Base-by-base conservation (phyloP, 1,140 invertebrate genomes). In the Ips nitidus region DNA sequence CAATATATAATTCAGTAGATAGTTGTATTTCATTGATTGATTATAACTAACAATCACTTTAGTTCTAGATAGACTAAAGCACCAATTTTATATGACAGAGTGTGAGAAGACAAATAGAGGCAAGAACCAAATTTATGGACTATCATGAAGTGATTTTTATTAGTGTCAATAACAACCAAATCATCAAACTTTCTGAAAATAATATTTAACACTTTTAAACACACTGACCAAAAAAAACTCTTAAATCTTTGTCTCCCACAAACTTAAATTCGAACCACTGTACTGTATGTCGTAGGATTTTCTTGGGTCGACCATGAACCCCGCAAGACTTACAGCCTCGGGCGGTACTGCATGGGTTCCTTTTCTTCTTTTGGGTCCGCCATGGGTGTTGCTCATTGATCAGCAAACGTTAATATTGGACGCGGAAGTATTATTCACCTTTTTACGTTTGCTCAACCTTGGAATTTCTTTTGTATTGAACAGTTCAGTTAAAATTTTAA, bases 231-330 rank as follows among this genome's bases (percentile, higher is more conserved):
- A n/a, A n/a, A n/a, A n/a, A n/a, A n/a, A n/a, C n/a, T n/a, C 22
- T 22, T 22, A 22, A 0, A 22, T 22, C 0, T 22, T 22, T 22
- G 22, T 22, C 22, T 22, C 22, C 22, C 22, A 22, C 22, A 22
- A 22, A 22, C 22, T 22, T 22, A 22, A 22, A 22, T 22, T 22
- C 22, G 22, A 22, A 22, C 22, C 22, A 22, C 22, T 22, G 22
- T 22, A 22, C 22, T 22, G 22, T 22, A 22, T 22, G 22, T 22
- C 22, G 22, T 22, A 22, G 22, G 22, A 22, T 22, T 63, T 47
- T 73, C 69, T 69, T 63, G 43, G 52, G 53, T 41, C 66, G 71
- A 70, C 71, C 71, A 50, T 73, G 71, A 73, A 73, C 71, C 71
- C 70, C 68, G 52, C 57, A 42, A 43, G 57, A 43, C 45, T 42